Evolutionary conservation across 2,113 vertebrate genomes (phyloP), one percentile per base, ranked within the genome.

Genomic region (Scomber japonicus): DNA sequence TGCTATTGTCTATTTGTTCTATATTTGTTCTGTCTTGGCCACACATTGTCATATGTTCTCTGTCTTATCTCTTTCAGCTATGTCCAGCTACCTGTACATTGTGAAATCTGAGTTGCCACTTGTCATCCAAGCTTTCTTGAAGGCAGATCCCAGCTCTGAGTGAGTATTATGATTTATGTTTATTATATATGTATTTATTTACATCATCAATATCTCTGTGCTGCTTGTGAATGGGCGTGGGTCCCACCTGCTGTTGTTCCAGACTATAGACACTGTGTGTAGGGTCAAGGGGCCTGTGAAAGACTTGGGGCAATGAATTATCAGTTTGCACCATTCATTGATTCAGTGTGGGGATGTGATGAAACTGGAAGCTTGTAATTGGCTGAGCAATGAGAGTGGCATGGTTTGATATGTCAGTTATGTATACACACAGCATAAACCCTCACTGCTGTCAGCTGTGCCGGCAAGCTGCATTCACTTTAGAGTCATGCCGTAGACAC

Each of bases 71-170:
- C 13, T 85, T n/a, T 0, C 93, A 99, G 98, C 98, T 57, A 99
- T 99, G 97, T 99, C 98, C 94, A 99, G 98, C 93, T 99, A 99
- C 94, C 93, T 98, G 88, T 99, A 98, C 92, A 99, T 99, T 4
- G 96, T 99, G 46, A 99, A 99, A 87, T 99, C 97, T 0, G 98
- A 99, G 95, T 94, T 99, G 74, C 98, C 98, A 11, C 95, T 99
- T 14, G 98, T 99, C 89, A 98, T 99, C 93, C 97, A 99, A 91
- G 95, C 98, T 57, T 99, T 99, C 91, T 91, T 99, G 89, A 97
- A 95, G 82, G 93, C 94, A 73, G 96, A 97, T 48, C 89, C 95
- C 60, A 93, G 86, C 87, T 94, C 94, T 67, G 93, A 94, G 98
- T 99, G 94, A 98, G 97, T 96, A 71, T 72, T 40, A 45, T 78